Conservation (phyloP, 2,113 vertebrate genomes). For the Hypomesus transpacificus region DNA sequence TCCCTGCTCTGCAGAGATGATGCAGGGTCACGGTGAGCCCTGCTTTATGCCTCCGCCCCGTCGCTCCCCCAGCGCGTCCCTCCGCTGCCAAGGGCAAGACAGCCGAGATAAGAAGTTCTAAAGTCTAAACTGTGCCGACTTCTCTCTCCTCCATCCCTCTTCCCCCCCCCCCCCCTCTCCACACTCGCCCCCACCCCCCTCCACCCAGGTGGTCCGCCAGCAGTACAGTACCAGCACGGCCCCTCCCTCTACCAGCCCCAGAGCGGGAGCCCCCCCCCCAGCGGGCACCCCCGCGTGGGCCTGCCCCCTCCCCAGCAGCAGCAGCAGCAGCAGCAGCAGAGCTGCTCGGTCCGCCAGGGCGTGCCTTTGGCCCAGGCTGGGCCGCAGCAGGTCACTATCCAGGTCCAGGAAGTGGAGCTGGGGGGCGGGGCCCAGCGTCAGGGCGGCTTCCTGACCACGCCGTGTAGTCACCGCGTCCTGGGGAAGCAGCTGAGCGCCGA, state of each 20-base stretch:
- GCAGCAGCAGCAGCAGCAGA: slow-evolving; percentile 73
- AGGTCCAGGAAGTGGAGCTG: slow-evolving; percentile 90
- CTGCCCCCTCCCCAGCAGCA: slow-evolving; percentile 80
- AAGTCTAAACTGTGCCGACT: too few relatives aligned
- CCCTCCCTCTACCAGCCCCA: slow-evolving; percentile 81
- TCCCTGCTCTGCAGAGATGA: slow-evolving; percentile 80
- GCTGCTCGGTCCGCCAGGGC: slow-evolving; percentile 47
- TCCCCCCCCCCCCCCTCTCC: background rate
- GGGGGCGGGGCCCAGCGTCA: slow-evolving; percentile 75
- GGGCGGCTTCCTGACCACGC: slow-evolving; percentile 79
- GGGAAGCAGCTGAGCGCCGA: slow-evolving; percentile 98
- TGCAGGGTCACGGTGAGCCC: slow-evolving; percentile 85
- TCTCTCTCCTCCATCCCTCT: too few relatives aligned
- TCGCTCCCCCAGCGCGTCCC: background rate
- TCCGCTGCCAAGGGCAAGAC: too few relatives aligned
- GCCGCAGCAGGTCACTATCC: slow-evolving; percentile 94
- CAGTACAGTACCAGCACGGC: slow-evolving; percentile 85
- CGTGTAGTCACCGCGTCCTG: slow-evolving; percentile 87
- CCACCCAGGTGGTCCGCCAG: slow-evolving; percentile 73
- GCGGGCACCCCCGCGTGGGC: slow-evolving; percentile 75
- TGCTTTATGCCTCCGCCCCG: background rate
- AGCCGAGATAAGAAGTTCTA: too few relatives aligned
- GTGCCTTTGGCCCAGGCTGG: slow-evolving; percentile 62
- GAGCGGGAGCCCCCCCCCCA: slow-evolving; percentile 84
- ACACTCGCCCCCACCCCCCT: slow-evolving; percentile 12